Percentiles rank a stretch among this genome's conserved stretches.
Conservation (phyloP, 2,888 invertebrate species). For the Eristalis intricaria region DNA sequence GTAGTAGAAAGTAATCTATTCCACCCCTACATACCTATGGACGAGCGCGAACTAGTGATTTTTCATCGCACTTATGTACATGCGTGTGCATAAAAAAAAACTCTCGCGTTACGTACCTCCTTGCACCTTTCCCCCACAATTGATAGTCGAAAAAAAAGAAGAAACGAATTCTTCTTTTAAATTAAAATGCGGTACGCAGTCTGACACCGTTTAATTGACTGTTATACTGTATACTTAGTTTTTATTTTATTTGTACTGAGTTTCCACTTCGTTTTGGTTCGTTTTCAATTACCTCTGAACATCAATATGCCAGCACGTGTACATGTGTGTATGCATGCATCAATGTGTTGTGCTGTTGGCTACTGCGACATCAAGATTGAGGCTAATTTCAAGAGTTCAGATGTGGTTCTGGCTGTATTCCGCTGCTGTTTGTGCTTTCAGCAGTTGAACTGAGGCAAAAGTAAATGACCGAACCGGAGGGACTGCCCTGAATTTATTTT, state of each 20-base stretch:
- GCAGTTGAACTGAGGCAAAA: constrained; percentile 49
- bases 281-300: constrained; percentile 50
- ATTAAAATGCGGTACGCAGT: constrained; percentile 71
- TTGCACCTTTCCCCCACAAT: background rate
- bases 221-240: constrained; percentile 50
- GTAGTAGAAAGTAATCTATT: background rate
- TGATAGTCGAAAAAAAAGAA: constrained; percentile 10
- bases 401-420: constrained; percentile 25
- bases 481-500: constrained; percentile 16
- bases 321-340: background rate
- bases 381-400: constrained; percentile 60
- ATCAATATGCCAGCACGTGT: background rate
- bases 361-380: constrained; percentile 44
- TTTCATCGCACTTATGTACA: background rate
- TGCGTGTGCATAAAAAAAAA: background rate
- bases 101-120: background rate
- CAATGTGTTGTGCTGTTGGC: constrained; percentile 12
- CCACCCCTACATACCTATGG: background rate
- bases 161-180: constrained; percentile 23
- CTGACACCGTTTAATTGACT: constrained; percentile 69
- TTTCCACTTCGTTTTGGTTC: constrained; percentile 45
- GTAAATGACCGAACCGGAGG: constrained; percentile 55
- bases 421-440: constrained; percentile 13
- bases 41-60: background rate
- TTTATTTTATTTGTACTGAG: constrained; percentile 25